Evolutionary conservation across 2,888 invertebrate species (phyloP).

Genomic region (Pristionchus exspectatus): DNA sequence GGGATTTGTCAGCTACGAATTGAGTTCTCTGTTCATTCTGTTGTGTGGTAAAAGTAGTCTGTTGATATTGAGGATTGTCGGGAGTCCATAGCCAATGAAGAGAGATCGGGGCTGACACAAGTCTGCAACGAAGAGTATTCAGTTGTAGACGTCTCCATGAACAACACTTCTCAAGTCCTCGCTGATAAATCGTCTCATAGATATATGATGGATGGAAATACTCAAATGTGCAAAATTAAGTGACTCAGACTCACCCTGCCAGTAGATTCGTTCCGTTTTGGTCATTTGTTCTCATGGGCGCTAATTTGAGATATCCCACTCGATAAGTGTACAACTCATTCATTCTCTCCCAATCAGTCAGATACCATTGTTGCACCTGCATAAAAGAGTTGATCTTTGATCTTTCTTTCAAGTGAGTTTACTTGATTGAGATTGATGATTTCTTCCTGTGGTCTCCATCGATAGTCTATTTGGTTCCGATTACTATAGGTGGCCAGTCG

Average conservation of each 20-base stretch:
- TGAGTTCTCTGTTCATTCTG: slow-evolving; percentile 61
- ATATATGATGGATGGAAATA: background rate
- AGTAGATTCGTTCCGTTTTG: slow-evolving; percentile 70
- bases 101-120: slow-evolving; percentile 78
- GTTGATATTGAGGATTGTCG: slow-evolving; percentile 67
- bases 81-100: slow-evolving; percentile 78
- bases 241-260: slow-evolving; percentile 65
- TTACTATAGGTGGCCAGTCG: slow-evolving; percentile 75
- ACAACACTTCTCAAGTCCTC: too few relatives aligned
- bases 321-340: slow-evolving; percentile 76
- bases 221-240: background rate
- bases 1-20: slow-evolving; percentile 74
- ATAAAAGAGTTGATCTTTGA: background rate
- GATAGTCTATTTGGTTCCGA: slow-evolving; percentile 73
- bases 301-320: slow-evolving; percentile 77
- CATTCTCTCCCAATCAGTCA: slow-evolving; percentile 77
- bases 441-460: slow-evolving; percentile 77
- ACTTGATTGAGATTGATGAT: slow-evolving; percentile 77
- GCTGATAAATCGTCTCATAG: too few relatives aligned
- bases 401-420: background rate
- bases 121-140: slow-evolving; percentile 58
- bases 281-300: slow-evolving; percentile 75
- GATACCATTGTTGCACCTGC: slow-evolving; percentile 73
- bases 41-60: slow-evolving; percentile 66
- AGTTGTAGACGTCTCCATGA: too few relatives aligned